Percentiles rank a stretch among this genome's conserved stretches.
Evolutionary conservation across 2,888 invertebrate genomes (phyloP).

Genomic region (Drosophila neotestacea): DNA sequence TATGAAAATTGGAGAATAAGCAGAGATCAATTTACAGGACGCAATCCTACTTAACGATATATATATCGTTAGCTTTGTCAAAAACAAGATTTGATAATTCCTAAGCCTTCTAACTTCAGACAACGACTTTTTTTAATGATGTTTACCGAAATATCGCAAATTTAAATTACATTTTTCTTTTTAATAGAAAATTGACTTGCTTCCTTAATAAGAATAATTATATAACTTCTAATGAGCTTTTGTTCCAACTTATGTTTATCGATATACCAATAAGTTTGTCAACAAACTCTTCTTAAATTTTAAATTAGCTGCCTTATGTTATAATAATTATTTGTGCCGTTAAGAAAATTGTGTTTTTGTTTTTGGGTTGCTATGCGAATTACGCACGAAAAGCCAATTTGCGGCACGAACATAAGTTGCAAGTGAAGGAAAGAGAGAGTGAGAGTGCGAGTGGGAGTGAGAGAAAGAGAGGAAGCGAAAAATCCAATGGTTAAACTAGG

Average conservation of each 20-base stretch:
- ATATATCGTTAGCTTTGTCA: too few relatives aligned
- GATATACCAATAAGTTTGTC: not conserved
- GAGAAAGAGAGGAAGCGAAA: not conserved
- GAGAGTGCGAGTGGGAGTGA: not conserved
- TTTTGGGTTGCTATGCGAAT: slow-evolving; percentile 9
- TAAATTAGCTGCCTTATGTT: not conserved
- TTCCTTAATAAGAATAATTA: not conserved
- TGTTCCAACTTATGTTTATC: not conserved
- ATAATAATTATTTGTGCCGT: not conserved
- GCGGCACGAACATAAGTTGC: slow-evolving; percentile 22
- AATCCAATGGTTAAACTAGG: slow-evolving; percentile 5
- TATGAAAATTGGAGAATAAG: too few relatives aligned
- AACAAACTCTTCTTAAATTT: not conserved
- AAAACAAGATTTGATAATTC: too few relatives aligned
- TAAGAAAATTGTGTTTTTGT: not conserved
- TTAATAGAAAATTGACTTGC: too few relatives aligned
- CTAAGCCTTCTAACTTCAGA: too few relatives aligned
- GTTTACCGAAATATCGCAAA: too few relatives aligned
- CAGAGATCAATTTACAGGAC: too few relatives aligned
- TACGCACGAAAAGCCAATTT: slow-evolving; percentile 38
- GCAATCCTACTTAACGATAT: too few relatives aligned
- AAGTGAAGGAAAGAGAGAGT: not conserved
- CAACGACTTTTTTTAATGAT: too few relatives aligned
- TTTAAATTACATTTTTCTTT: too few relatives aligned
- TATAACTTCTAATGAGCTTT: too few relatives aligned